phyloP scores from a whole-genome alignment of 2,797 vertebrate genomes.

The Hozukius guyotensis region DNA sequence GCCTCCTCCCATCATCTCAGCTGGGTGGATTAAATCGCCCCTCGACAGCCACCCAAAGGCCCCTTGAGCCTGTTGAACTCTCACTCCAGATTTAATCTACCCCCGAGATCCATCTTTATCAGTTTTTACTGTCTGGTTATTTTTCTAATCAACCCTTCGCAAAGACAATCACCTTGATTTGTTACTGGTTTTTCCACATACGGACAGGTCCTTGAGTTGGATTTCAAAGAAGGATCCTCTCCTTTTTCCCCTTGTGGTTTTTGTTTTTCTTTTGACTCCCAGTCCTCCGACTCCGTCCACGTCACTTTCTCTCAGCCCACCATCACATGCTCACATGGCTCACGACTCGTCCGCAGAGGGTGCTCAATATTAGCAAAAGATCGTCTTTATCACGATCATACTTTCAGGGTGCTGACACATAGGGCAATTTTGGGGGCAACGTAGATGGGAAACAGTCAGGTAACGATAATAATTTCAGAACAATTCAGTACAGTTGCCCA shows the following conservation, averaged over 20 bases:
- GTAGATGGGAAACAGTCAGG: not conserved
- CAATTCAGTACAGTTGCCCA: not conserved
- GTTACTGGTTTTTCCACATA: slow-evolving; percentile 40
- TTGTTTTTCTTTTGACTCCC: slow-evolving; percentile 34
- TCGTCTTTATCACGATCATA: not conserved
- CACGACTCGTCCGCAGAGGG: slow-evolving; percentile 73
- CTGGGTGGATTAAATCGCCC: slow-evolving; percentile 85
- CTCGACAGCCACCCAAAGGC: slow-evolving; percentile 49
- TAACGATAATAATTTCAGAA: not conserved
- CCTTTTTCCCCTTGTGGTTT: slow-evolving; percentile 16
- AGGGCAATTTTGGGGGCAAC: slow-evolving; percentile 15
- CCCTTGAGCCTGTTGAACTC: slow-evolving; percentile 63
- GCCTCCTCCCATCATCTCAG: slow-evolving; percentile 80
- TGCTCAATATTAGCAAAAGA: slow-evolving; percentile 7
- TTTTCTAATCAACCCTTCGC: slow-evolving; percentile 51
- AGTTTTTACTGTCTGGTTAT: slow-evolving; percentile 54
- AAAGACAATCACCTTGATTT: slow-evolving; percentile 64
- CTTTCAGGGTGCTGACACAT: slow-evolving; percentile 16
- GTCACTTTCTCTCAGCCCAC: slow-evolving; percentile 56
- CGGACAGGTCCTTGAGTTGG: slow-evolving; percentile 65
- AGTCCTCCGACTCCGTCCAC: slow-evolving; percentile 36
- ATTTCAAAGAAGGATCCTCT: slow-evolving; percentile 64
- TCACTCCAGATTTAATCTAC: slow-evolving; percentile 84
- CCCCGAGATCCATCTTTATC: slow-evolving; percentile 76
- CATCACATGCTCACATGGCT: slow-evolving; percentile 76